Percentiles rank a stretch among this genome's conserved stretches.
phyloP scores from a whole-genome alignment of 2,797 vertebrate species.

The Chlorospingus semifuscus region DNA sequence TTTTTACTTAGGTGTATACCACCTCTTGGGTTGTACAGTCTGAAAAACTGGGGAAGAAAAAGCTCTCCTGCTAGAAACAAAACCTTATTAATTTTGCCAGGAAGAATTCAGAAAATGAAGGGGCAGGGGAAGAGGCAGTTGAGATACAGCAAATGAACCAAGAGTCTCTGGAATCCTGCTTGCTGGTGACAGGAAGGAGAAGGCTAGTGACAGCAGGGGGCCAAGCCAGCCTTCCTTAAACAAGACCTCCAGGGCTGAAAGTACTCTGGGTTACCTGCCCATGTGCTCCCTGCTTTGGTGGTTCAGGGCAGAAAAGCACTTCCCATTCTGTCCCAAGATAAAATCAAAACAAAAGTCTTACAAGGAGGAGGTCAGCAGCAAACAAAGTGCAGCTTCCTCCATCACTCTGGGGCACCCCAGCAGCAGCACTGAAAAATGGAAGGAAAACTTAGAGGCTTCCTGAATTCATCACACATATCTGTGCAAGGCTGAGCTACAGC shows the following conservation, averaged over 20 bases:
- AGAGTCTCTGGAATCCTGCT: not conserved
- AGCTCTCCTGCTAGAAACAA: not conserved
- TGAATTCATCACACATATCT: not conserved
- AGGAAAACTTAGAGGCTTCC: not conserved
- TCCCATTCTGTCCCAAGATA: not conserved
- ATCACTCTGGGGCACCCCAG: fast-evolving
- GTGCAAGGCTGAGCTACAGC: not conserved
- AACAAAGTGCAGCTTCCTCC: not conserved
- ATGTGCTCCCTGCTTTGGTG: fast-evolving
- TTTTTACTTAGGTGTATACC: not conserved
- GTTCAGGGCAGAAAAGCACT: not conserved
- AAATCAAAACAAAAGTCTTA: not conserved
- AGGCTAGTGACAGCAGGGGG: not conserved
- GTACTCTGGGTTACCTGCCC: not conserved
- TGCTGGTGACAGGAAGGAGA: not conserved
- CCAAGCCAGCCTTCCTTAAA: not conserved
- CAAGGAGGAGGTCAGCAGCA: fast-evolving
- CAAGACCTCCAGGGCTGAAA: fast-evolving
- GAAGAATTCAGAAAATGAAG: not conserved
- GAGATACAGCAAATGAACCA: not conserved
- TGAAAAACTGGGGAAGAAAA: not conserved
- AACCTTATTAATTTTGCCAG: not conserved
- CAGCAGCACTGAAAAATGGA: not conserved
- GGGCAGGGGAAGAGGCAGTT: fast-evolving
- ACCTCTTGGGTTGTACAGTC: not conserved